Evolutionary conservation across 2,797 vertebrate genomes (phyloP).

Genomic region (Nothura maculosa): DNA sequence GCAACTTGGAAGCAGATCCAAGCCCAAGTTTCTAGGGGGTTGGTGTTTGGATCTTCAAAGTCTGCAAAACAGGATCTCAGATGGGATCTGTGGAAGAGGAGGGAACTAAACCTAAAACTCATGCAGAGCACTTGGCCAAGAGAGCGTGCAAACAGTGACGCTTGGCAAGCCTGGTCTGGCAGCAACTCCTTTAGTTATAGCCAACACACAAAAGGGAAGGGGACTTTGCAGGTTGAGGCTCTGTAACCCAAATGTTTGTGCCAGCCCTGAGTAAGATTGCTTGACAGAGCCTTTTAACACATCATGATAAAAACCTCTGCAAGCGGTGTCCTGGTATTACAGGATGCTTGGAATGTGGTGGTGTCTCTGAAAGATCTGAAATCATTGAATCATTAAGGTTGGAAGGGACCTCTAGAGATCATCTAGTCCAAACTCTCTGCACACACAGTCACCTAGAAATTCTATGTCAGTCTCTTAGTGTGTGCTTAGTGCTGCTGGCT

Average conservation of each 20-base stretch:
- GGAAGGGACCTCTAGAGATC: too few species aligned
- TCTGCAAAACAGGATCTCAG: background rate
- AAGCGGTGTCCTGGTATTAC: background rate
- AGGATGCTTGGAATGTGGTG: background rate
- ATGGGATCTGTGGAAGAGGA: background rate
- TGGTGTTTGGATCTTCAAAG: background rate
- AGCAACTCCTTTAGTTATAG: background rate
- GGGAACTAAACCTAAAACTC: background rate
- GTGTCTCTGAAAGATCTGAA: background rate
- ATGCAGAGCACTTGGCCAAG: background rate
- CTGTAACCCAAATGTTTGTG: background rate
- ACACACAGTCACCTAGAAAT: background rate
- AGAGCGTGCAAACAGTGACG: background rate
- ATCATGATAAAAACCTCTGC: background rate
- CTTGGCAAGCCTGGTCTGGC: background rate
- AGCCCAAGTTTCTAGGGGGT: background rate
- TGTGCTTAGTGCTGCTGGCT: background rate
- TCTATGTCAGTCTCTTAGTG: background rate
- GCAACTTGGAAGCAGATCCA: background rate
- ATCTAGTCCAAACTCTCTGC: too few species aligned
- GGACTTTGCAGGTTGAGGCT: background rate
- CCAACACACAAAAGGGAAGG: background rate
- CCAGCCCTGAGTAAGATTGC: background rate
- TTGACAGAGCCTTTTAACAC: background rate
- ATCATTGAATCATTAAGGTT: background rate